Conservation (phyloP, 2,797 vertebrate species). For the Erithacus rubecula region DNA sequence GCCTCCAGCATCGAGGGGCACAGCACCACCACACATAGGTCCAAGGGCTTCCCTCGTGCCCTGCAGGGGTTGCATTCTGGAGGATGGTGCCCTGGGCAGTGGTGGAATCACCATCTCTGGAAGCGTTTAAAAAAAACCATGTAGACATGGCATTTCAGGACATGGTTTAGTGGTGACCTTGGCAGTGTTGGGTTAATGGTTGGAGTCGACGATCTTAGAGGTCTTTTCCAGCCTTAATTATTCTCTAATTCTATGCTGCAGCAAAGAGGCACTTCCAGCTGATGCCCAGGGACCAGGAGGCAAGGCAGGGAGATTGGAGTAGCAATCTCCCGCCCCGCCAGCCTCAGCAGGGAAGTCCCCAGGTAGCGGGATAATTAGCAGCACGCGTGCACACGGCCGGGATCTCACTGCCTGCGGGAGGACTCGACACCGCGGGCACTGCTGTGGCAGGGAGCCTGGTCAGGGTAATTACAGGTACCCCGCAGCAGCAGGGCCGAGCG, state of each 20-base stretch:
- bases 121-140: background rate
- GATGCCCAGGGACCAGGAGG: background rate
- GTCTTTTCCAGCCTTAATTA: constrained; percentile 5
- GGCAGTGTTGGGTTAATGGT: background rate
- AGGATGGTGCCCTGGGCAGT: background rate
- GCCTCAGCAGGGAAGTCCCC: background rate
- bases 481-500: background rate
- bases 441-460: background rate
- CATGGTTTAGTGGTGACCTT: background rate
- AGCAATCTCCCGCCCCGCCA: background rate
- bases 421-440: background rate
- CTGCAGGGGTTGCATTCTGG: background rate
- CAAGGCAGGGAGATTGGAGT: background rate
- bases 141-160: background rate
- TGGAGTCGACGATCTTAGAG: background rate
- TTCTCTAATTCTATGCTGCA: background rate
- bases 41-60: accelerated
- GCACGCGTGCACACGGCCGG: accelerated
- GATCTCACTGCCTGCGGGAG: background rate
- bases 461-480: constrained; percentile 4
- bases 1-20: accelerated
- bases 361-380: background rate
- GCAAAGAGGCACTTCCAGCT: background rate
- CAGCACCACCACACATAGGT: background rate
- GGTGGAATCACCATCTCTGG: background rate